Evolutionary conservation across 2,888 invertebrate species (phyloP).

Genomic region (Monopis laevigella): DNA sequence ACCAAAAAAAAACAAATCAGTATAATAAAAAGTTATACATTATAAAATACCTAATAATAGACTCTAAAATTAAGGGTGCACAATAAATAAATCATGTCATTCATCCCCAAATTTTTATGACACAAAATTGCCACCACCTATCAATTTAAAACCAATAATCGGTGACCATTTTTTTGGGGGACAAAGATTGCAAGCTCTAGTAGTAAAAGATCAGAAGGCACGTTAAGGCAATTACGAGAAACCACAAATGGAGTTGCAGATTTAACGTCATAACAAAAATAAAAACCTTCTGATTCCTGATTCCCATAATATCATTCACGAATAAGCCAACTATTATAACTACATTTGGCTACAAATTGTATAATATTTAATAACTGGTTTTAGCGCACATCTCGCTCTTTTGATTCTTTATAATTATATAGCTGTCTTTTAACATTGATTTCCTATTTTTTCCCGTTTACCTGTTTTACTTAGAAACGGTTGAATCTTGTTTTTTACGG

Average conservation of each 20-base stretch:
- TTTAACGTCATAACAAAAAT: constrained; percentile 34
- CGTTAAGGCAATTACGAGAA: constrained; percentile 31
- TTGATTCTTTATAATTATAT: constrained; percentile 63
- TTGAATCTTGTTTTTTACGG: too few relatives aligned
- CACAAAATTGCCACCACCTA: constrained; percentile 4
- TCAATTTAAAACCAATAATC: too few relatives aligned
- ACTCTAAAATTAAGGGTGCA: too few relatives aligned
- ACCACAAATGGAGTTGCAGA: constrained; percentile 25
- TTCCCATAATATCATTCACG: constrained; percentile 44
- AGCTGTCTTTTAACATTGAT: constrained; percentile 40
- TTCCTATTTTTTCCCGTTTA: constrained; percentile 39
- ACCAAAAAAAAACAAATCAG: too few relatives aligned
- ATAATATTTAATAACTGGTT: constrained; percentile 47
- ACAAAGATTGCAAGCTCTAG: too few relatives aligned
- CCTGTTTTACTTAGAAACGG: constrained; percentile 44
- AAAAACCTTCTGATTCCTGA: constrained; percentile 32
- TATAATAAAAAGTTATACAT: too few relatives aligned
- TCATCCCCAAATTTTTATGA: constrained; percentile 8
- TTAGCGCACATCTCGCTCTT: constrained; percentile 38
- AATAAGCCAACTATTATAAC: constrained; percentile 51
- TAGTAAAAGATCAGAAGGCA: constrained; percentile 33
- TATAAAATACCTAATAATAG: too few relatives aligned
- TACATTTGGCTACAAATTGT: constrained; percentile 51
- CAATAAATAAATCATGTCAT: neutral
- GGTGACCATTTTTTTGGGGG: too few relatives aligned